phyloP scores from a whole-genome alignment of 2,888 invertebrate genomes.

The Stomorhina lunata region DNA sequence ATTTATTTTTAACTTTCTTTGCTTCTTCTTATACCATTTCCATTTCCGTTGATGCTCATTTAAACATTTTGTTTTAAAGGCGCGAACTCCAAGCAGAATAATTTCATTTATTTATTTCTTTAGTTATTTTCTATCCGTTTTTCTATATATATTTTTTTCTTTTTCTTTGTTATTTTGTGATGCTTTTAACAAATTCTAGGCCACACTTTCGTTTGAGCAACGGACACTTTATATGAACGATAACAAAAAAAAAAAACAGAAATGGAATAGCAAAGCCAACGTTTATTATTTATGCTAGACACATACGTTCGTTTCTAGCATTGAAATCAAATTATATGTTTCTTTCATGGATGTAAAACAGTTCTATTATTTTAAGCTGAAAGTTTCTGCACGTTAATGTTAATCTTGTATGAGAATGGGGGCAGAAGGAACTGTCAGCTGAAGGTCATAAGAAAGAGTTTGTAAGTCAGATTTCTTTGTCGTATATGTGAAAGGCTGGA shows the following conservation, averaged over 20 bases:
- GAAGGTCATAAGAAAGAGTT: conserved; percentile 13
- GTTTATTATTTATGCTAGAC: conserved; percentile 52
- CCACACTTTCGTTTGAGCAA: too few species aligned
- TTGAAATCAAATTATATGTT: conserved; percentile 44
- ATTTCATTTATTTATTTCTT: conserved; percentile 13
- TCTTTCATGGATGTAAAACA: background rate
- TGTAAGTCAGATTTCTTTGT: background rate
- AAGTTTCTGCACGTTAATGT: background rate
- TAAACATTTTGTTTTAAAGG: background rate
- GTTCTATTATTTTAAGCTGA: background rate
- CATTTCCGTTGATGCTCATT: background rate
- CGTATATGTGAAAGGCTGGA: background rate
- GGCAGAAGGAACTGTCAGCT: background rate
- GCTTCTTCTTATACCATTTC: too few species aligned
- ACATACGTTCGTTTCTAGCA: conserved; percentile 45
- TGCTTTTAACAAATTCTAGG: conserved; percentile 11
- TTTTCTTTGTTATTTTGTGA: conserved; percentile 3
- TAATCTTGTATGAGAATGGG: background rate
- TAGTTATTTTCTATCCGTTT: background rate
- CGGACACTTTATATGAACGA: too few species aligned
- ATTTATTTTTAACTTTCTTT: background rate
- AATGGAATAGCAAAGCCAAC: background rate
- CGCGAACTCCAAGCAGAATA: conserved; percentile 32
- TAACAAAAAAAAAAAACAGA: background rate
- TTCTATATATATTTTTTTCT: background rate